Conservation (phyloP, 37 sponge, comb jelly and placozoan species). For the Ianthella basta region DNA sequence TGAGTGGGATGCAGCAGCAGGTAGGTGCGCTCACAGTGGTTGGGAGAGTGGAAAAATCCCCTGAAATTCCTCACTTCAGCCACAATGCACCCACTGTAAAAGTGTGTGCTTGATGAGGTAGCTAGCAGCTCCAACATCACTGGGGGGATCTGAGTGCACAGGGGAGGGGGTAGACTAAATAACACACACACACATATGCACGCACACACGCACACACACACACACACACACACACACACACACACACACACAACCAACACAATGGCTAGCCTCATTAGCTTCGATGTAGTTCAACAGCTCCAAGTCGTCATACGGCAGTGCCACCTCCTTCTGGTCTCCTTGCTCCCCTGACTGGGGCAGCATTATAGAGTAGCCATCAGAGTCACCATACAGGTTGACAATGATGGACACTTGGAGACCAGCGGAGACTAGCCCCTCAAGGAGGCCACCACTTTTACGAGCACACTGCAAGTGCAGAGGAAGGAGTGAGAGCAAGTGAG, state of each 20-base stretch:
- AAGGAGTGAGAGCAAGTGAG: not conserved
- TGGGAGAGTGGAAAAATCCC: not conserved
- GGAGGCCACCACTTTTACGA: conserved; percentile 51
- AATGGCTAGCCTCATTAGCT: conserved; percentile 58
- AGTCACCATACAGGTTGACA: conserved; percentile 68
- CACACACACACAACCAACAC: too few relatives aligned
- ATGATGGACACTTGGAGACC: conserved; percentile 46
- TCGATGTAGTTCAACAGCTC: conserved; percentile 81
- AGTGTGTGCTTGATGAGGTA: conserved; percentile 19
- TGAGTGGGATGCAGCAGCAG: conserved; percentile 64
- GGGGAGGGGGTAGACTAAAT: not conserved
- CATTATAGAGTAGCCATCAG: conserved; percentile 70
- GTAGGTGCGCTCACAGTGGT: conserved; percentile 44
- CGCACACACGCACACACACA: too few relatives aligned
- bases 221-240: too few relatives aligned
- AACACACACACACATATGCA: too few relatives aligned
- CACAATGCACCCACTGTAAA: conserved; percentile 69
- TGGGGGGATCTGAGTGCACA: conserved; percentile 57
- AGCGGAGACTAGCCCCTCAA: conserved; percentile 39
- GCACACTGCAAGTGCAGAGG: conserved; percentile 40
- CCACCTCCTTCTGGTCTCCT: conserved; percentile 37
- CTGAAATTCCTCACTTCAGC: conserved; percentile 79
- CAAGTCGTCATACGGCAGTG: conserved; percentile 69
- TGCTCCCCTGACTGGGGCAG: conserved; percentile 14
- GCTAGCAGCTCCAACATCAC: conserved; percentile 64